Conservation (phyloP, 1,140 invertebrate genomes). For the Aporrectodea caliginosa region DNA sequence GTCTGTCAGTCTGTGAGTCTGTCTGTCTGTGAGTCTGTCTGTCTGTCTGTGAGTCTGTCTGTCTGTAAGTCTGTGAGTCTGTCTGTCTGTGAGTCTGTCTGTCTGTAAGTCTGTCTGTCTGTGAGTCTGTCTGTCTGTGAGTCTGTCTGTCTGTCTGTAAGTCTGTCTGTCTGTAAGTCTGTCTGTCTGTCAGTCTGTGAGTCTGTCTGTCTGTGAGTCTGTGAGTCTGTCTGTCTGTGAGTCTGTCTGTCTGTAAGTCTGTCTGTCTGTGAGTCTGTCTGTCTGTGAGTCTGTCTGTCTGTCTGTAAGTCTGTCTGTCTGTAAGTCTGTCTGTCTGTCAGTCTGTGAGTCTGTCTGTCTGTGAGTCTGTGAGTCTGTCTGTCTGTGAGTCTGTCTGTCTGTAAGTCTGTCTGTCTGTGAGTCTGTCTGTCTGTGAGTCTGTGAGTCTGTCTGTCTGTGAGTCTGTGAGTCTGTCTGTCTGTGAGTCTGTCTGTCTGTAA, state of each 20-base stretch:
- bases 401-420: no score
- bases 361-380: constrained; percentile 25
- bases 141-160: no score
- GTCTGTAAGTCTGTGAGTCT: background rate
- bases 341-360: constrained; percentile 28
- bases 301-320: no score
- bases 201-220: constrained; percentile 8
- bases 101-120: no score
- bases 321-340: no score
- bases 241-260: no score
- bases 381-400: constrained; percentile 21
- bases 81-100: no score
- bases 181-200: background rate
- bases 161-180: no score
- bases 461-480: constrained; percentile 22
- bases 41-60: background rate
- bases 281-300: constrained; percentile 24
- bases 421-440: constrained; percentile 21
- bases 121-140: no score
- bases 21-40: background rate
- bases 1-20: background rate
- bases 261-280: constrained; percentile 30
- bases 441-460: constrained; percentile 22
- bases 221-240: constrained; percentile 26
- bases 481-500: constrained; percentile 25